Percentiles rank a stretch among this genome's conserved stretches.
Evolutionary conservation across 2,888 invertebrate genomes (phyloP).

Genomic region (Mythimna ferrago): DNA sequence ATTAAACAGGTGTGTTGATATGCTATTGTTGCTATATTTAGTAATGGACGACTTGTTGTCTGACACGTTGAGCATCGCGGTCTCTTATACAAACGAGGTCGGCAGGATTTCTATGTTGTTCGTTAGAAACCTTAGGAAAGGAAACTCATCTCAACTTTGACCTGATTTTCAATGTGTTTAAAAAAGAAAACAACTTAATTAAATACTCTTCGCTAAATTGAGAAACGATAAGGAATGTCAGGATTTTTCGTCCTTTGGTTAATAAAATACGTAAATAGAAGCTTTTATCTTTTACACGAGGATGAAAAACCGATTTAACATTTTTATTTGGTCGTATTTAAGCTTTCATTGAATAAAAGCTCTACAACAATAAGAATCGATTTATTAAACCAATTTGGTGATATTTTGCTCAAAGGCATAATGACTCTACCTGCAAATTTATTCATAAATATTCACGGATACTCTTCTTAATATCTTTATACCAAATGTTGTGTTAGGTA

Average conservation of each 20-base stretch:
- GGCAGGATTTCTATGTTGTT: background rate
- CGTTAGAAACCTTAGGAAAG: background rate
- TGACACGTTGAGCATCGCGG: background rate
- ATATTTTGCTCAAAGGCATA: slow-evolving; percentile 26
- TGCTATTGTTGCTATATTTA: slow-evolving; percentile 27
- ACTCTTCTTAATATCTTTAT: slow-evolving; percentile 51
- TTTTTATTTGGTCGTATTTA: background rate
- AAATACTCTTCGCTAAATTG: background rate
- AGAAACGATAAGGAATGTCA: background rate
- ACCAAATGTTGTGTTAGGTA: slow-evolving; percentile 35
- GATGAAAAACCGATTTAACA: background rate
- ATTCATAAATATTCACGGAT: slow-evolving; percentile 48
- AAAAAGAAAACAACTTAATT: background rate
- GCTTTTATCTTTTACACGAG: background rate
- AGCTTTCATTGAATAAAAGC: background rate
- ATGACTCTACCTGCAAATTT: slow-evolving; percentile 54
- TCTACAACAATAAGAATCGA: slow-evolving; percentile 19
- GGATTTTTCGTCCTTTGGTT: background rate
- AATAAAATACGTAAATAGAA: background rate
- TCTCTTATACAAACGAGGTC: background rate
- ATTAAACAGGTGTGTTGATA: slow-evolving; percentile 44
- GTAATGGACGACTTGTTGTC: slow-evolving; percentile 14
- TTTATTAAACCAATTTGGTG: slow-evolving; percentile 14
- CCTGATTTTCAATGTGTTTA: too few species aligned
- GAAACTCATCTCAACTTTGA: background rate